Evolutionary conservation across 2,113 vertebrate species (phyloP).

Genomic region (Pontoporia blainvillei): DNA sequence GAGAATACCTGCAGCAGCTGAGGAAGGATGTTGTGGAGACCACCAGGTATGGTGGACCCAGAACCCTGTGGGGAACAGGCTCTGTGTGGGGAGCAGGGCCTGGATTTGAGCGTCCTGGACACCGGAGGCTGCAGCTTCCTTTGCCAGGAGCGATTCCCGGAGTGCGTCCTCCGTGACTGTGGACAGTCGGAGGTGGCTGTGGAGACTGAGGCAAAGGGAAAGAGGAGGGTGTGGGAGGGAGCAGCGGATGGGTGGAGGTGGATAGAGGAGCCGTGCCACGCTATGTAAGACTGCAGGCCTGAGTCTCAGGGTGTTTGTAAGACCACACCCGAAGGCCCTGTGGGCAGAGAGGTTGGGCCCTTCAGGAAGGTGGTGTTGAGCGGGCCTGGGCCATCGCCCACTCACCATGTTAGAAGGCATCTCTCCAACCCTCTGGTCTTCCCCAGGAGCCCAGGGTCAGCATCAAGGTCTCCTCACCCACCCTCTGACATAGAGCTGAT

Average conservation of each 20-base stretch:
- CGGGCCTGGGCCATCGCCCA: background rate
- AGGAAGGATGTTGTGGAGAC: conserved; percentile 87
- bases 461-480: conserved; percentile 72
- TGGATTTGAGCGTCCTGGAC: background rate
- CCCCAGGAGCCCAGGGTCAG: conserved; percentile 81
- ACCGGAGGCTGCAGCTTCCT: background rate
- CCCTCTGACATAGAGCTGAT: conserved; percentile 89
- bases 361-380: background rate
- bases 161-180: background rate
- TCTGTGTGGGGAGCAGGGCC: background rate
- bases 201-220: background rate
- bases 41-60: conserved; percentile 80
- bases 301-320: background rate
- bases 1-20: conserved; percentile 87
- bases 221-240: background rate
- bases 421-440: background rate
- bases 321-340: background rate
- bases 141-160: background rate
- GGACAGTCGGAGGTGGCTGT: background rate
- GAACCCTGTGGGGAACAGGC: background rate
- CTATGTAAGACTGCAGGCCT: background rate
- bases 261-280: background rate
- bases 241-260: background rate
- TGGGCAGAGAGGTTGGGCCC: background rate
- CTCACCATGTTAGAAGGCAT: background rate